Percentiles rank a stretch among this genome's conserved stretches.
Evolutionary conservation across 2,888 invertebrate species (phyloP).

Genomic region (Ligdia adustata): DNA sequence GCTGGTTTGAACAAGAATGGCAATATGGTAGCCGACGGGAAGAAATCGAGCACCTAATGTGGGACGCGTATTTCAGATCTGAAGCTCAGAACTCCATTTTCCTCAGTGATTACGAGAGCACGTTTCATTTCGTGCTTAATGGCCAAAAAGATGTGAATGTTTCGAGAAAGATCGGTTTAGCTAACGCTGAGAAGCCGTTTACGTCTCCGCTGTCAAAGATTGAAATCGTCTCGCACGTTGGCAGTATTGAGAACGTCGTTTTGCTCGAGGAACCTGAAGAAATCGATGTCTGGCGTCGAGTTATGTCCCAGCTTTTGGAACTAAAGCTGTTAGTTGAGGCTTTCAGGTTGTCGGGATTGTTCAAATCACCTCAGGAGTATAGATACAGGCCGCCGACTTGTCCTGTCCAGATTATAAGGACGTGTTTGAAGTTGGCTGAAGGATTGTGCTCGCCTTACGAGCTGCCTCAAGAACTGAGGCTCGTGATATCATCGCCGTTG

Average conservation of each 20-base stretch:
- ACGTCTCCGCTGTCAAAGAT: constrained; percentile 68
- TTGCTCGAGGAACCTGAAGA: constrained; percentile 66
- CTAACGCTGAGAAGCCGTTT: constrained; percentile 63
- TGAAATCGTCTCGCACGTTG: constrained; percentile 73
- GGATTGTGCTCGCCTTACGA: constrained; percentile 85
- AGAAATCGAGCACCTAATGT: constrained; percentile 76
- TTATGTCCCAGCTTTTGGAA: constrained; percentile 82
- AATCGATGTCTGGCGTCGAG: constrained; percentile 70
- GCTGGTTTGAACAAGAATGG: constrained; percentile 73
- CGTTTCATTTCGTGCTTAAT: constrained; percentile 64
- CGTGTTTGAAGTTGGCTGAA: constrained; percentile 86
- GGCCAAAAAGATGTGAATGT: constrained; percentile 64
- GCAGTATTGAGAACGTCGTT: constrained; percentile 68
- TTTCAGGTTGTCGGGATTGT: constrained; percentile 83
- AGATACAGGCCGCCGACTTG: constrained; percentile 64
- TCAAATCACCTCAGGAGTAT: constrained; percentile 72
- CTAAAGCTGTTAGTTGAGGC: constrained; percentile 84
- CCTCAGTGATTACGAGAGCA: constrained; percentile 63
- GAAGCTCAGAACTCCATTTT: constrained; percentile 55
- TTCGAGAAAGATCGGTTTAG: constrained; percentile 57
- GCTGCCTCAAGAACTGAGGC: constrained; percentile 86
- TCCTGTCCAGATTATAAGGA: constrained; percentile 83
- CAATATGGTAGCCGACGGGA: constrained; percentile 69
- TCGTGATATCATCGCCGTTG: constrained; percentile 75
- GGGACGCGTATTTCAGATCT: constrained; percentile 68